Evolutionary conservation across 2,888 invertebrate species (phyloP).

Genomic region (Ormia ochracea): DNA sequence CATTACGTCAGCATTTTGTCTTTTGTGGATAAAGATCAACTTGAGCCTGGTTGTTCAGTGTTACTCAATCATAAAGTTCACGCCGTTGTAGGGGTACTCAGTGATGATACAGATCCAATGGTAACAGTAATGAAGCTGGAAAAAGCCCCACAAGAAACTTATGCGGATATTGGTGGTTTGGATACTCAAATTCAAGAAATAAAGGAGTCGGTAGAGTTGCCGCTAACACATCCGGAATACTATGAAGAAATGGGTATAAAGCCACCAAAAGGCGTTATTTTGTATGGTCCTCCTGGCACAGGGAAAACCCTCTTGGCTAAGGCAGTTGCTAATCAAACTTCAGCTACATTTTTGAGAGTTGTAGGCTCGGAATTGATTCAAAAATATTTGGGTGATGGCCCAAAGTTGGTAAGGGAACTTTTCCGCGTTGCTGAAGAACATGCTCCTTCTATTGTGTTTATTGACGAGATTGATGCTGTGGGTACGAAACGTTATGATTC

Average conservation of each 20-base stretch:
- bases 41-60: conserved; percentile 99
- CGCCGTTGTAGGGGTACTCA: conserved; percentile 99
- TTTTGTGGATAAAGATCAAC: conserved; percentile 99
- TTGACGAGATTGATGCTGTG: conserved; percentile 99
- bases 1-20: conserved; percentile 99
- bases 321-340: conserved; percentile 99
- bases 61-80: conserved; percentile 99
- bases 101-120: conserved; percentile 99
- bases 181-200: conserved; percentile 99
- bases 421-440: conserved; percentile 99
- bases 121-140: conserved; percentile 99
- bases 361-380: conserved; percentile 99
- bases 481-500: conserved; percentile 99
- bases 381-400: conserved; percentile 99
- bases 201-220: conserved; percentile 98
- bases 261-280: conserved; percentile 98
- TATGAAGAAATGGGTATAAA: conserved; percentile 99
- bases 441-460: conserved; percentile 99
- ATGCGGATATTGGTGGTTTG: conserved; percentile 98
- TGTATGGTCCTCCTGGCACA: conserved; percentile 98
- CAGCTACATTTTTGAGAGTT: conserved; percentile 98
- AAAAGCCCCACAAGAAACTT: conserved; percentile 99
- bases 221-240: conserved; percentile 99
- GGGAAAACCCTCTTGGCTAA: conserved; percentile 98
- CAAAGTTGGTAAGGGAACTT: conserved; percentile 96